Evolutionary conservation across 2,888 invertebrate species (phyloP), one percentile per base, ranked within the genome.

Genomic region (Notodonta dromedarius): DNA sequence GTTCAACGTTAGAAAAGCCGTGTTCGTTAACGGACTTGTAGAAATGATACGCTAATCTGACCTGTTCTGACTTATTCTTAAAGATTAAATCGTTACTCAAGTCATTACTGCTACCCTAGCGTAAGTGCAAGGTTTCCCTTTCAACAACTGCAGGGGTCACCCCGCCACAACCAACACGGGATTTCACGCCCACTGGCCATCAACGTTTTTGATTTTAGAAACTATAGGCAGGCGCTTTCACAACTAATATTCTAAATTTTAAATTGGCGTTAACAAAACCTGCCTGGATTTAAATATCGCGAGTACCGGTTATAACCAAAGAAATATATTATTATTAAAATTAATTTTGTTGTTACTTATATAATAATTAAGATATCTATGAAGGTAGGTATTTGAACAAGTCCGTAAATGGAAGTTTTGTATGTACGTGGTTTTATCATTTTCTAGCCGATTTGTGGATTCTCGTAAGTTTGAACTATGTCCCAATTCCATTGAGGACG

Each of bases 81-180:
- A 57, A 51, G 46, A 51, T 50, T 57, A 65, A 78, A 78, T 56
- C 52, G 82, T 76, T 65, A 55, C 63, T 69, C 69, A 40, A 62
- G 73, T 67, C 66, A 60, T 71, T 71, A 74, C 71, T 74, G 77
- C 74, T 72, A 74, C 60, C 69, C 59, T 66, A 66, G 67, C 63
- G 60, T 62, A 56, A 60, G 56, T 57, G 52, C 73, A 61, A 76
- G 71, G 59, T 84, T 84, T 84, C 82, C 75, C 82, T 78, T 79
- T 79, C 77, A 74, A 73, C 68, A n/a, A 59, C 65, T 63, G 57
- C 65, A 63, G 44, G 63, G 75, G 75, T 76, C 71, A 77, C 59
- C 59, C 58, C 63, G 66, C 67, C 61, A 63, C 61, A 60, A 58
- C 63, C 52, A 63, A 58, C 59, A 58, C 60, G 65, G 60, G 59